Evolutionary conservation across 2,113 vertebrate species (phyloP).

Genomic region (Chloebia gouldiae): DNA sequence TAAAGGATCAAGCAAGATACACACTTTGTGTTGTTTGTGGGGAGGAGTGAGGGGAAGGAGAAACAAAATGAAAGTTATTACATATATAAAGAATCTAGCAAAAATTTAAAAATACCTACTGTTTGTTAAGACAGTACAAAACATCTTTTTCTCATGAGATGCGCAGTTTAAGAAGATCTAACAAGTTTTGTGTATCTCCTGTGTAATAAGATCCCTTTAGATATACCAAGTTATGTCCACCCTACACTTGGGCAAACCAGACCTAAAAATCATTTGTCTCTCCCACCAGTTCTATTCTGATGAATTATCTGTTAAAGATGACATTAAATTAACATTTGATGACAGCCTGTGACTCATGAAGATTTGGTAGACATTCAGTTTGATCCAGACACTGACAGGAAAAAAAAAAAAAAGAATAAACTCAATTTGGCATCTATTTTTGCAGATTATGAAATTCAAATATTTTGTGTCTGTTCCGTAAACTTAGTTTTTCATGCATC

Average conservation of each 20-base stretch:
- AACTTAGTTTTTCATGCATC: background rate
- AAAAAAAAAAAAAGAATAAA: background rate
- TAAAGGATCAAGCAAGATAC: accelerated
- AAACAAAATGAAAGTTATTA: background rate
- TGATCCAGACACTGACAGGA: background rate
- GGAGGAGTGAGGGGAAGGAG: background rate
- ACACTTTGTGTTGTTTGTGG: background rate
- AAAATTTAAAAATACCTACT: background rate
- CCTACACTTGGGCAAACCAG: background rate
- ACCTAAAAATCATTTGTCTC: background rate
- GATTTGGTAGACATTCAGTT: background rate
- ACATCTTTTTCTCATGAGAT: background rate
- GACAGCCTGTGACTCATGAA: background rate
- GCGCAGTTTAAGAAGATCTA: background rate
- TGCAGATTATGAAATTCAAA: background rate
- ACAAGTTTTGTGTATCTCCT: background rate
- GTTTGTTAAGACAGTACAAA: background rate
- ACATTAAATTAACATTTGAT: background rate
- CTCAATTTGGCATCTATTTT: background rate
- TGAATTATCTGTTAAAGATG: background rate
- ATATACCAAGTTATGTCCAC: background rate
- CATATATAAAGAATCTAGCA: background rate
- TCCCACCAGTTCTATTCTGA: background rate
- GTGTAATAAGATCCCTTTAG: background rate
- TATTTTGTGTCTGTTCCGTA: background rate